These are phyloP conservation scores for Ischnus inquisitorius DNA, from an alignment of 2,888 invertebrate genomes.

Conservation along the genomic window DNA sequence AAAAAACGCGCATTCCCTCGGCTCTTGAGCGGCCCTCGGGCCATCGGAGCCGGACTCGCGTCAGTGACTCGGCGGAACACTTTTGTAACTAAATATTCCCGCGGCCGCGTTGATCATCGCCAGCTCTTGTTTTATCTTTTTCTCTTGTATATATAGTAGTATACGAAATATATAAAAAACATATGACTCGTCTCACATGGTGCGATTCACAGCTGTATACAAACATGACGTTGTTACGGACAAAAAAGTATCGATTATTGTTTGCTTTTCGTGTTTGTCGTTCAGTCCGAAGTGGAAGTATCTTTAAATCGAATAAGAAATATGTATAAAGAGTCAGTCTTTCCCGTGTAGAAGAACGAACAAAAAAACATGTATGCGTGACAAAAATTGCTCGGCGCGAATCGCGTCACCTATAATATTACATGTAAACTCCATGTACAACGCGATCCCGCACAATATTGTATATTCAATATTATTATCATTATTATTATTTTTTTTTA, in stretches of 20 bases:
- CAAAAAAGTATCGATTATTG: constrained; percentile 50
- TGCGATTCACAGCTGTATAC: constrained; percentile 64
- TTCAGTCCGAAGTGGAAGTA: constrained; percentile 45
- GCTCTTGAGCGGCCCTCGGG: constrained; percentile 26
- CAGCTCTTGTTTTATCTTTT: constrained; percentile 19
- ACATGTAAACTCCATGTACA: constrained; percentile 31
- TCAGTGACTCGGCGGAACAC: constrained; percentile 45
- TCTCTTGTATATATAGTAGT: constrained; percentile 38
- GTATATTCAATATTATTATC: constrained; percentile 64
- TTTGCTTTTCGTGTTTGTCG: constrained; percentile 13
- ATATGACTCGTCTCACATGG: constrained; percentile 58
- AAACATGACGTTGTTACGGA: constrained; percentile 36
- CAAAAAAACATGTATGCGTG: constrained; percentile 55
- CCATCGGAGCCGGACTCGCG: constrained; percentile 20
- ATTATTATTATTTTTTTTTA: constrained; percentile 38
- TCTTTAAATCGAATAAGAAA: constrained; percentile 65
- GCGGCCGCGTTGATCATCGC: constrained; percentile 46
- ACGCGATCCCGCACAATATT: constrained; percentile 61
- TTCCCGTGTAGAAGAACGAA: constrained; percentile 65
- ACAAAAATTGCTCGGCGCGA: constrained; percentile 62
- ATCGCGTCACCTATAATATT: constrained; percentile 47
- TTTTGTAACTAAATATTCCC: constrained; percentile 45
- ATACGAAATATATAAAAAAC: constrained; percentile 62
- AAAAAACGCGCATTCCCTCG: constrained; percentile 6
- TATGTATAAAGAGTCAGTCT: constrained; percentile 68